A percentile compares a stretch with the other conserved stretches of the same genome.
Evolutionary conservation across 2,113 vertebrate species (phyloP).

Genomic region (Fulica atra): DNA sequence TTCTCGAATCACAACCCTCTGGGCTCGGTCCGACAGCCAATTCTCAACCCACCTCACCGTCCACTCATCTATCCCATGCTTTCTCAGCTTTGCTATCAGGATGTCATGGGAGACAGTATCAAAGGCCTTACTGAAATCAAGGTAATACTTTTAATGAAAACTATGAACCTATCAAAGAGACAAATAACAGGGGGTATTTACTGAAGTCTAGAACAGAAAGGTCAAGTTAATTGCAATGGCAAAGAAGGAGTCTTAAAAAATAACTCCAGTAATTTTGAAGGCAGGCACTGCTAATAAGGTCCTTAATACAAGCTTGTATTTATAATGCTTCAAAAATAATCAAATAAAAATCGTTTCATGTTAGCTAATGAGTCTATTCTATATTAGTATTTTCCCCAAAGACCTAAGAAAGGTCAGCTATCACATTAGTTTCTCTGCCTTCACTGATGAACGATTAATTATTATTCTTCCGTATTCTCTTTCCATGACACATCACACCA

Average conservation of each 20-base stretch:
- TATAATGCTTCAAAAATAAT: not conserved
- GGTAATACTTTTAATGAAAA: not conserved
- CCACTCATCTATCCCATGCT: no score
- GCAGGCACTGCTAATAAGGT: not conserved
- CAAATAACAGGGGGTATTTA: accelerated
- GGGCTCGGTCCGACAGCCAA: no score
- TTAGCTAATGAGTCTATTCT: not conserved
- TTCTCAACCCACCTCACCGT: no score
- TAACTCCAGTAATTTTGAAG: not conserved
- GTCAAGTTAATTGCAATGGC: not conserved
- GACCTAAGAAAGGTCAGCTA: not conserved
- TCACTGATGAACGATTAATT: not conserved
- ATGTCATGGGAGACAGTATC: no score
- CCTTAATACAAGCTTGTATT: not conserved
- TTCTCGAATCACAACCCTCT: no score
- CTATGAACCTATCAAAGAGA: not conserved
- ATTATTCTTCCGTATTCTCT: not conserved
- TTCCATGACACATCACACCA: not conserved
- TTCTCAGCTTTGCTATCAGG: no score
- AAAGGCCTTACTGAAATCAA: no score
- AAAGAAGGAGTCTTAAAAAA: not conserved
- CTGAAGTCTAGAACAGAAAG: not conserved
- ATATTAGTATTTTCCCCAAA: not conserved
- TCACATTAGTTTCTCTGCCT: not conserved
- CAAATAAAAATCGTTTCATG: not conserved